Base-by-base conservation (phyloP, 2,888 invertebrate genomes). In the Thelaira solivaga region DNA sequence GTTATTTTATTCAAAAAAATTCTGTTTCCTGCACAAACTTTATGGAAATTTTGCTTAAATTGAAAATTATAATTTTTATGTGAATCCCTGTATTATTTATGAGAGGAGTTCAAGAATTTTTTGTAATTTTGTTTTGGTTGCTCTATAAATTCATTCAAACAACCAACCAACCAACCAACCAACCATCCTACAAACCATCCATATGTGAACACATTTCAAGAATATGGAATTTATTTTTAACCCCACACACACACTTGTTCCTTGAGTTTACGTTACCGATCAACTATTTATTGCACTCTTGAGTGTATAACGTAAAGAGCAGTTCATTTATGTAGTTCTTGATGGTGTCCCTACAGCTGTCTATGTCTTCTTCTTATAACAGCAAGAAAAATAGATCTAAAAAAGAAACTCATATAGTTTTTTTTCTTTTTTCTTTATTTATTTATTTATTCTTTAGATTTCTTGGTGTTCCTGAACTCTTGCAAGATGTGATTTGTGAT, bases 211-310 rank as follows among this genome's bases (percentile, higher is more conserved):
- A 74, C 53, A 71, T 79, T 68, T 72, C 67, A 43, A 49, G 59
- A 36, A 71, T 62, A 75, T 81, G 80, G 81, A 61, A 84, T 84
- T 84, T 87, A 86, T 86, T 86, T 86, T 84, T 87, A 86, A 85
- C 84, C 83, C 78, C 82, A 82, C 86, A 80, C 82, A 82, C 86
- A 87, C 86, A 86, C 87, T 86, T 86, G 86, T 86, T 86, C 85
- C 69, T 74, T 59, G 41, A n/a, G n/a, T n/a, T n/a, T n/a, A n/a
- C 45, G 7, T 2, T 6, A 20, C n/a, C 62, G 83, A 59, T 7
- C 76, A 61, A 71, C 57, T 11, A n/a, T 47, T 16, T 22, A 36
- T 13, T 29, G 41, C 61, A 68, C 62, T 69, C 67, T 13, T 10
- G n/a, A 67, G 22, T 45, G 62, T 26, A 55, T 53, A 39, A 55